These are phyloP conservation scores for Scaptomyza parva DNA, from an alignment of 2,888 invertebrate species.

Conservation along the genomic window DNA sequence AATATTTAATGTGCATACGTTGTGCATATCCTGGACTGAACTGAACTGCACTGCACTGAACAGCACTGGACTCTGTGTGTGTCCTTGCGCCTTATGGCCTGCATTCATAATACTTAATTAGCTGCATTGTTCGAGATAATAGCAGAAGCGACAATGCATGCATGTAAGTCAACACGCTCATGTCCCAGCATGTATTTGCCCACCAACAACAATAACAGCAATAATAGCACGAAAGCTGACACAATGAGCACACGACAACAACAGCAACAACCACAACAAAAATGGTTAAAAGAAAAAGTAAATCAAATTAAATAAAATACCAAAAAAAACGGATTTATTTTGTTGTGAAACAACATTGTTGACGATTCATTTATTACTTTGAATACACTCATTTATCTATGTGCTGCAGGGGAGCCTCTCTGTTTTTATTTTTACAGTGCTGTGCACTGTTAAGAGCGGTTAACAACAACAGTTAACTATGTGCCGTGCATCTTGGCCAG, in stretches of 20 bases:
- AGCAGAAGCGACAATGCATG: slow-evolving; percentile 58
- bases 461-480: slow-evolving; percentile 29
- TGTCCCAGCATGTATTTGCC: slow-evolving; percentile 44
- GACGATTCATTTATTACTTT: slow-evolving; percentile 56
- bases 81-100: slow-evolving; percentile 46
- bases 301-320: slow-evolving; percentile 31
- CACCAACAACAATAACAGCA: slow-evolving; percentile 21
- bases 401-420: slow-evolving; percentile 12
- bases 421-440: neutral
- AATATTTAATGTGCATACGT: slow-evolving; percentile 20
- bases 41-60: too few species aligned
- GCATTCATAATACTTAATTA: slow-evolving; percentile 74
- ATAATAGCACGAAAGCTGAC: slow-evolving; percentile 17
- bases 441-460: slow-evolving; percentile 26
- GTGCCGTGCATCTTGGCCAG: slow-evolving; percentile 32
- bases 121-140: slow-evolving; percentile 70
- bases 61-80: neutral
- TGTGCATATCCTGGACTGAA: slow-evolving; percentile 1
- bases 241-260: slow-evolving; percentile 22
- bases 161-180: slow-evolving; percentile 50
- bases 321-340: slow-evolving; percentile 48
- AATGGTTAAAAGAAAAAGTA: neutral
- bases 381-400: slow-evolving; percentile 53
- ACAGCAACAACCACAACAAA: neutral
- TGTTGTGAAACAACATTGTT: slow-evolving; percentile 47